phyloP scores from a whole-genome alignment of 1,140 invertebrate genomes.

The Temnothorax longispinosus region DNA sequence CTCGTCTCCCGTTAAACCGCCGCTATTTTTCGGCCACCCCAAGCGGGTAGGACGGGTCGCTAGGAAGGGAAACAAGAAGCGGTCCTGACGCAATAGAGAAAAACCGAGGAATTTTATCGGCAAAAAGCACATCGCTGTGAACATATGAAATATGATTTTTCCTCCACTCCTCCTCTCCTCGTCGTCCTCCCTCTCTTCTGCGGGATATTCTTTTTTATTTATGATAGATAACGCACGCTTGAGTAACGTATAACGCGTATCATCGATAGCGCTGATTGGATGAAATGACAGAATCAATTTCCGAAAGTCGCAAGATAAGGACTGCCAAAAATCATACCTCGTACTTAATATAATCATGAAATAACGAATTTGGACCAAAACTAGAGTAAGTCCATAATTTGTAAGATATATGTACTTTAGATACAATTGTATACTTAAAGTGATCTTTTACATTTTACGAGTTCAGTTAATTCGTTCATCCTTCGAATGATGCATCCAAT shows the following conservation, averaged over 20 bases:
- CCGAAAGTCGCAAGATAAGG: conserved; percentile 10
- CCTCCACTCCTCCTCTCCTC: background rate
- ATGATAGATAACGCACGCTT: background rate
- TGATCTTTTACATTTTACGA: background rate
- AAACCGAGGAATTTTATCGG: conserved; percentile 14
- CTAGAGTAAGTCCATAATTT: background rate
- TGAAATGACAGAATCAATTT: conserved; percentile 11
- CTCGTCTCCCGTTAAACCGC: background rate
- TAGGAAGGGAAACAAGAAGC: conserved; percentile 27
- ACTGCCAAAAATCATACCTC: background rate
- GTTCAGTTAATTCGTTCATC: background rate
- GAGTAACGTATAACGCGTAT: conserved; percentile 13
- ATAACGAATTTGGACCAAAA: background rate
- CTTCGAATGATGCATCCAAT: background rate
- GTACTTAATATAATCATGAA: background rate
- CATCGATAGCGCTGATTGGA: conserved; percentile 12
- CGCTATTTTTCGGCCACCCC: background rate
- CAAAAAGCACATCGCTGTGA: conserved; percentile 37
- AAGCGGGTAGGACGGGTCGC: background rate
- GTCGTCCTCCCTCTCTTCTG: no score
- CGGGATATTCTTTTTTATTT: conserved; percentile 41
- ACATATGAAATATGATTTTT: conserved; percentile 57
- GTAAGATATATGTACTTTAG: background rate
- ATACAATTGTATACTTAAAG: background rate
- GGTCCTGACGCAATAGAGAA: conserved; percentile 17